Conservation (phyloP, 2,888 invertebrate species). For the Magallana nippona region DNA sequence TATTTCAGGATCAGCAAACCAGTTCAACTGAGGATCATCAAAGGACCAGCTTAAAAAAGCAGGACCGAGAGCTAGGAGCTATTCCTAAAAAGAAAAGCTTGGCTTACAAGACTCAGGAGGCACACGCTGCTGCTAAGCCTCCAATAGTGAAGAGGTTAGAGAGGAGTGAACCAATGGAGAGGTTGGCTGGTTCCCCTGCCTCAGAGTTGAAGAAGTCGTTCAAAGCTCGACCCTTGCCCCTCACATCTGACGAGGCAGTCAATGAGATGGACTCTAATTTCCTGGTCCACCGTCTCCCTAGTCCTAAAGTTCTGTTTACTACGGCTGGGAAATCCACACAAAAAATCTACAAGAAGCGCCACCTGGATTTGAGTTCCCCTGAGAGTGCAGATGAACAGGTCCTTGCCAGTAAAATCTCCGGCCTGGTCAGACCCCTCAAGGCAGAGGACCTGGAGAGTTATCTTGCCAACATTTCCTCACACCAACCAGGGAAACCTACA, state of each 20-base stretch:
- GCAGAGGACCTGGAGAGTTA: constrained; percentile 72
- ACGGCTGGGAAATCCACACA: constrained; percentile 56
- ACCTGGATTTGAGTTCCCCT: constrained; percentile 58
- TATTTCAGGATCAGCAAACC: neutral
- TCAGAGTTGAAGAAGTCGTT: constrained; percentile 24
- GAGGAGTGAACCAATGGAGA: neutral
- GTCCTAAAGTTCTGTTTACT: constrained; percentile 70
- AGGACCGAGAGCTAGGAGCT: neutral
- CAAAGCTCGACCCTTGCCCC: neutral
- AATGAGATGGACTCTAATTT: constrained; percentile 38
- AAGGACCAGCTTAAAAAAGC: neutral
- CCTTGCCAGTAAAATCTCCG: constrained; percentile 52
- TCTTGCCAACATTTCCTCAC: constrained; percentile 68
- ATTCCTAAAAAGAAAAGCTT: constrained; percentile 14
- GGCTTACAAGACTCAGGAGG: neutral
- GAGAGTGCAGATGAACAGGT: constrained; percentile 44
- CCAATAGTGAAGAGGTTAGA: neutral
- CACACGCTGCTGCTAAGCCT: neutral
- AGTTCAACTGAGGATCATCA: neutral
- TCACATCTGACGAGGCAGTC: neutral
- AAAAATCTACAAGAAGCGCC: constrained; percentile 60
- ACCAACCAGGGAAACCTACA: constrained; percentile 47
- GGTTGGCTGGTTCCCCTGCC: neutral
- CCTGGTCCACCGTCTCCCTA: constrained; percentile 60
- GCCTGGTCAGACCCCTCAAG: constrained; percentile 66